phyloP scores from a whole-genome alignment of 2,113 vertebrate genomes.

The Heloderma charlesbogerti region DNA sequence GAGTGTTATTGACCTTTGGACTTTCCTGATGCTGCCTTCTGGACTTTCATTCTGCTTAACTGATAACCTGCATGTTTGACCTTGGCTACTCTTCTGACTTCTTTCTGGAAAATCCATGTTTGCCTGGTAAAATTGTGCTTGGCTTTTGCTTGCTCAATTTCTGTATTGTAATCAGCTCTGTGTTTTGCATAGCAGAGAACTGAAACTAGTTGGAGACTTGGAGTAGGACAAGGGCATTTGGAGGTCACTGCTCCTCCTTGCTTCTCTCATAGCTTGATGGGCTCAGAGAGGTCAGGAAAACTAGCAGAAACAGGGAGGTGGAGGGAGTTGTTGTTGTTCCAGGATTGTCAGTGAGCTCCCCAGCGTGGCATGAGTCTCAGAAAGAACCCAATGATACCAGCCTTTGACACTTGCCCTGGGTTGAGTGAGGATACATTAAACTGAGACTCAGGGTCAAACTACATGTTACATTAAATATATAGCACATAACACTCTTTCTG shows the following conservation, averaged over 20 bases:
- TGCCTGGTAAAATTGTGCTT: no score
- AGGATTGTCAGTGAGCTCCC: background rate
- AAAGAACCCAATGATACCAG: background rate
- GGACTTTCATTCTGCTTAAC: no score
- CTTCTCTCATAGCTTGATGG: background rate
- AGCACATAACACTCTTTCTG: no score
- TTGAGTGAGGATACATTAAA: background rate
- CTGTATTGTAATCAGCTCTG: no score
- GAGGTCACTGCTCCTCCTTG: background rate
- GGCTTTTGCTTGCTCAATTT: no score
- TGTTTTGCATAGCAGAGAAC: no score
- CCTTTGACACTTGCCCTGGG: background rate
- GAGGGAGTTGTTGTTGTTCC: background rate
- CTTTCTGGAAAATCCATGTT: no score
- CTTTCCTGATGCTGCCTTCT: no score
- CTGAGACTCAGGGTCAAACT: background rate
- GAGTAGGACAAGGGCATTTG: background rate
- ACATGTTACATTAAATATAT: background rate
- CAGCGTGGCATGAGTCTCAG: background rate
- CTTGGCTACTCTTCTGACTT: no score
- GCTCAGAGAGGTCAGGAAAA: background rate
- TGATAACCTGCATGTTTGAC: no score
- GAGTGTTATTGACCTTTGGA: no score
- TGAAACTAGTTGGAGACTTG: no score
- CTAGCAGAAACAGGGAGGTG: background rate